Evolutionary conservation across 2,888 invertebrate species (phyloP).

Genomic region (Ditula angustiorana): DNA sequence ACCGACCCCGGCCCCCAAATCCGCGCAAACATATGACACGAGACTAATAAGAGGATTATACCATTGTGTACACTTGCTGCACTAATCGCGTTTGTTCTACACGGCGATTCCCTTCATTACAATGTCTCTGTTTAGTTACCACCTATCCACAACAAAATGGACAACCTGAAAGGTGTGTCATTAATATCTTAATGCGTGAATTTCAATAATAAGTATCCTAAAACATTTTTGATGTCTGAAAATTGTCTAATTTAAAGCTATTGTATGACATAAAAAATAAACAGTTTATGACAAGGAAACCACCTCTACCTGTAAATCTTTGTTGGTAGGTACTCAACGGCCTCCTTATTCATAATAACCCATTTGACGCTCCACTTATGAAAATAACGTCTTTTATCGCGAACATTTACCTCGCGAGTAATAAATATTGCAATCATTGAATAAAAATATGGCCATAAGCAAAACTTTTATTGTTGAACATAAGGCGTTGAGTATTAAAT

Average conservation of each 20-base stretch:
- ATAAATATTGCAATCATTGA: constrained; percentile 62
- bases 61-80: constrained; percentile 60
- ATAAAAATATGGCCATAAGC: constrained; percentile 60
- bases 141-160: neutral
- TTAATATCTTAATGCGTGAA: no score
- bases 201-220: no score
- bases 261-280: neutral
- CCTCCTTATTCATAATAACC: constrained; percentile 45
- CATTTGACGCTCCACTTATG: constrained; percentile 51
- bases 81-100: constrained; percentile 45
- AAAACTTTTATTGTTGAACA: constrained; percentile 50
- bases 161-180: no score
- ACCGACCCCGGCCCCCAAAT: constrained; percentile 55
- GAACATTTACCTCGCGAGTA: constrained; percentile 51
- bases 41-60: constrained; percentile 70
- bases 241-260: neutral
- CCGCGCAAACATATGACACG: constrained; percentile 69
- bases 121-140: neutral
- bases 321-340: constrained; percentile 28
- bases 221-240: no score
- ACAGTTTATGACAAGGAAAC: neutral
- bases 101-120: constrained; percentile 9
- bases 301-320: neutral
- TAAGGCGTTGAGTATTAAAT: constrained; percentile 48
- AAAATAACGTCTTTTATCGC: constrained; percentile 57